Percentiles rank a stretch among this genome's conserved stretches.
These are phyloP conservation scores for Aphelinus atriplicis DNA, from an alignment of 1,140 invertebrate species.

Conservation along the genomic window DNA sequence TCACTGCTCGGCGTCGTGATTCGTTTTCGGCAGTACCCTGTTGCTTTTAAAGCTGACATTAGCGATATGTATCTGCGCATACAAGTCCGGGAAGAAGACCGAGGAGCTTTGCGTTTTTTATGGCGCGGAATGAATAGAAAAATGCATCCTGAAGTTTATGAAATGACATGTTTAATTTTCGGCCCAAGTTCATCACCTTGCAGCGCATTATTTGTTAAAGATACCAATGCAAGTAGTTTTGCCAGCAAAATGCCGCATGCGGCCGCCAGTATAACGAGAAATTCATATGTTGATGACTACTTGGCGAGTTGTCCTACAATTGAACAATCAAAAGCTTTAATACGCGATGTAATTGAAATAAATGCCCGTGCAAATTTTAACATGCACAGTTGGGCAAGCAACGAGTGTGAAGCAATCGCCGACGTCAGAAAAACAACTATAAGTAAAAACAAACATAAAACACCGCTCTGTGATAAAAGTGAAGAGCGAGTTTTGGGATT, in stretches of 20 bases:
- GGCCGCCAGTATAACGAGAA: neutral
- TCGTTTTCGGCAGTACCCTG: no score
- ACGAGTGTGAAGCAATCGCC: neutral
- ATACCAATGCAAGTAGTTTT: neutral
- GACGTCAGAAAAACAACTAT: no score
- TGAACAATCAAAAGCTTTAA: neutral
- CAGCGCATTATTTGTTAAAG: neutral
- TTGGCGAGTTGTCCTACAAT: neutral
- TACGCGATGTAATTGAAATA: neutral
- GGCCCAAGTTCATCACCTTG: neutral
- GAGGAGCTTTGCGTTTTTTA: neutral
- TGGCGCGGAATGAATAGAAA: no score
- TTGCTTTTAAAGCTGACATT: no score
- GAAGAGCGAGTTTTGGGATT: neutral
- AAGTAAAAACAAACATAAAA: no score
- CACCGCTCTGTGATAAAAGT: neutral
- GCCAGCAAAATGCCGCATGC: neutral
- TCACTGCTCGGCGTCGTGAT: no score
- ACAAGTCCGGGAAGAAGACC: neutral
- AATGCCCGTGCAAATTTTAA: neutral
- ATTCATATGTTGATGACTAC: conserved; percentile 8
- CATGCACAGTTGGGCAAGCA: conserved; percentile 12
- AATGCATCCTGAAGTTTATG: no score
- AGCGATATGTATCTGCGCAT: neutral
- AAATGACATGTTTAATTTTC: conserved; percentile 13